Percentiles rank a stretch among this genome's conserved stretches.
Conservation (phyloP, 2,113 vertebrate species). For the Eonycteris spelaea region DNA sequence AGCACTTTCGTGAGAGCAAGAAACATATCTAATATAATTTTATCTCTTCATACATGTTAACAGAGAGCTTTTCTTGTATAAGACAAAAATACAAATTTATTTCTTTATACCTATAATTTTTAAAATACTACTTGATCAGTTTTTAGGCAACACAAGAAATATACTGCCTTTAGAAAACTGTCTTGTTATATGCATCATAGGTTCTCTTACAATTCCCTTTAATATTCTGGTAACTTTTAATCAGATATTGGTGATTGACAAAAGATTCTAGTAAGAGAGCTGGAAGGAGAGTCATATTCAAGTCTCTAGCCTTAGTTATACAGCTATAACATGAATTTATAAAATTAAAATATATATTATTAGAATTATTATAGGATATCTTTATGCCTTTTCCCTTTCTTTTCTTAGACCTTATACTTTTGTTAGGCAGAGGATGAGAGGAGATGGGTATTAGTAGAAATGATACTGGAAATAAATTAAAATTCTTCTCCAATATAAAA, state of each 20-base stretch:
- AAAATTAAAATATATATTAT: neutral
- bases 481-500: neutral
- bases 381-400: neutral
- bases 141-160: neutral
- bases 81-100: neutral
- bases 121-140: neutral
- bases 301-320: neutral
- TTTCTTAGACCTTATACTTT: neutral
- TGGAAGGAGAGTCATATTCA: neutral
- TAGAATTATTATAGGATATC: neutral
- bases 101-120: neutral
- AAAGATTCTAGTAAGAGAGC: neutral
- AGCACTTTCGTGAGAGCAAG: neutral
- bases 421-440: neutral
- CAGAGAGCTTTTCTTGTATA: neutral
- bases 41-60: neutral
- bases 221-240: neutral
- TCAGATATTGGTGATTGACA: neutral
- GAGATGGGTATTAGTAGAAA: neutral
- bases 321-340: neutral
- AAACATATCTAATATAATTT: neutral
- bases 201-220: neutral
- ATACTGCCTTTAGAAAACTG: neutral
- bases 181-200: neutral
- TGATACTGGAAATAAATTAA: neutral